phyloP scores from a whole-genome alignment of 2,888 invertebrate genomes.

The Nycteola revayana region DNA sequence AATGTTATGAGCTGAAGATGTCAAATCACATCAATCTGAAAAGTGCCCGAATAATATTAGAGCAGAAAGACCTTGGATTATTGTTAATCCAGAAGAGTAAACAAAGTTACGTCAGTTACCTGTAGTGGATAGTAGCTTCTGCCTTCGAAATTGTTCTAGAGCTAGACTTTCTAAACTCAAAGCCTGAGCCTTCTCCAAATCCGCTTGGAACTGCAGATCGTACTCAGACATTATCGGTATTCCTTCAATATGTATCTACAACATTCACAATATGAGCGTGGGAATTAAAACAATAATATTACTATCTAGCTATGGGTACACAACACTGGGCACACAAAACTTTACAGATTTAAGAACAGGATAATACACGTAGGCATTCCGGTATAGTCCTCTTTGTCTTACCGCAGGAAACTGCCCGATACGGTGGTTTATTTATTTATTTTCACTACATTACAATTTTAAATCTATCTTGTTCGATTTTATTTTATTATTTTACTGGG shows the following conservation, averaged over 20 bases:
- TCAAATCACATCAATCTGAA: conserved; percentile 18
- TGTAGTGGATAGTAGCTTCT: conserved; percentile 80
- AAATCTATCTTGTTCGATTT: conserved; percentile 32
- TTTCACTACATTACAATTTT: conserved; percentile 56
- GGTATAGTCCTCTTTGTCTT: conserved; percentile 31
- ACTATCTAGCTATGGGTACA: conserved; percentile 44
- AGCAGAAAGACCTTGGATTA: conserved; percentile 20
- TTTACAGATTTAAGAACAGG: conserved; percentile 36
- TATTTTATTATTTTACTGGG: conserved; percentile 45
- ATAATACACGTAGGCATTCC: conserved; percentile 26
- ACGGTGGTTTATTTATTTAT: conserved; percentile 39
- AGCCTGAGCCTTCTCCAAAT: conserved; percentile 93
- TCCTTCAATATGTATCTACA: conserved; percentile 53
- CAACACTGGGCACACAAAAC: conserved; percentile 42
- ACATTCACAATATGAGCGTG: conserved; percentile 54
- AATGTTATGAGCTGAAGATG: conserved; percentile 16
- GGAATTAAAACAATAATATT: conserved; percentile 53
- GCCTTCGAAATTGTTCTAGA: conserved; percentile 89
- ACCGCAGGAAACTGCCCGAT: conserved; percentile 48
- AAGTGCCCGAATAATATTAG: conserved; percentile 13
- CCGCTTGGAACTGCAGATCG: conserved; percentile 92
- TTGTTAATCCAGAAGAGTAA: conserved; percentile 46
- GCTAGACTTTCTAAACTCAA: conserved; percentile 93
- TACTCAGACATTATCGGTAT: conserved; percentile 83
- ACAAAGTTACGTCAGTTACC: conserved; percentile 73